Evolutionary conservation across 2,797 vertebrate genomes (phyloP), one percentile per base, ranked within the genome.

Genomic region (Crotalus adamanteus): DNA sequence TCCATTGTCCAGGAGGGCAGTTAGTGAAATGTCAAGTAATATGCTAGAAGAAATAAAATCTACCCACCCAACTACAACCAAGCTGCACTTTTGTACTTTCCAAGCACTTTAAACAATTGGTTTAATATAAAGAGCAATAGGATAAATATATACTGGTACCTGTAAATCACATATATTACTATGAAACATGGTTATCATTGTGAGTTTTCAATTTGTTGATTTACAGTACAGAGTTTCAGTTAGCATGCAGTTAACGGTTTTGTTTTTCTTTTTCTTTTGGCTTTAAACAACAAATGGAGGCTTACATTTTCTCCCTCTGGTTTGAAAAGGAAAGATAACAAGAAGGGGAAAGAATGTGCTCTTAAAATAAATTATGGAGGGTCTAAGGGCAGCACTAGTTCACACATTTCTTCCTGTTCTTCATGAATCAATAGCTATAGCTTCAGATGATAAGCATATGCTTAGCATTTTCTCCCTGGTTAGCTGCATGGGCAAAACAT

Each of bases 191-290:
- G 78, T 91, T 59, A 55, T 57, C 42, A 55, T 0, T 1, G 26
- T 73, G 51, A 92, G 91, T 90, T 83, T 93, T 89, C 69, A 59
- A 22, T 78, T 56, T 83, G 22, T 28, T 55, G 51, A 61, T 69
- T 53, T 55, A 63, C 12, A 26, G 69, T 37, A 73, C n/a, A 73
- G 37, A 55, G 9, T 69, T 93, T 56, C 13, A 86, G 78, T 60
- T 59, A 93, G 92, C 92, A 93, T 90, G 93, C 91, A 93, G 89
- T 86, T 9, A 87, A n/a, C 85, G 88, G 51, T 53, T 78, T 94
- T 65, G 91, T 87, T 56, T 25, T 91, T 53, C 8, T 73, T 93
- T 65, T 92, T 91, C 7, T 28, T 92, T 86, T 73, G n/a, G 56
- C 73, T 73, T 26, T 18, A 56, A 65, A 12, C n/a, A 87, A 91